phyloP scores from a whole-genome alignment of 2,888 invertebrate species.

The Lycia hirtaria region DNA sequence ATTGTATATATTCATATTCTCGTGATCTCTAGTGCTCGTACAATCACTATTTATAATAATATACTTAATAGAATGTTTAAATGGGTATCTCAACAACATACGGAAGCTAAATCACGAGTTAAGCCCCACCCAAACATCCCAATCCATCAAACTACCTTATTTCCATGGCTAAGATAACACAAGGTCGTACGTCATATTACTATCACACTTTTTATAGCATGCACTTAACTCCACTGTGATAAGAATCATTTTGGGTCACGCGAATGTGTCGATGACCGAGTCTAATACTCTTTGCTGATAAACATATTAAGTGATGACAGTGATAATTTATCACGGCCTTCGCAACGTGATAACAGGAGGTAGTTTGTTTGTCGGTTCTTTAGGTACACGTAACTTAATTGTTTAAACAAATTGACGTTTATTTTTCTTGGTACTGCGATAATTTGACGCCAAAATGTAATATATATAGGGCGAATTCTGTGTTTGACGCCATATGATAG shows the following conservation, averaged over 20 bases:
- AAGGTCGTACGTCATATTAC: constrained; percentile 29
- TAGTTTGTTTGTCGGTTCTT: constrained; percentile 32
- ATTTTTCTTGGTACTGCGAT: constrained; percentile 12
- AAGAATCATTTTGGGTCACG: constrained; percentile 27
- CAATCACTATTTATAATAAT: no score
- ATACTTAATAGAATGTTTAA: not conserved
- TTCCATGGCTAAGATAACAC: constrained; percentile 36
- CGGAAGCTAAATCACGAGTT: constrained; percentile 29
- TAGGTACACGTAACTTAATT: constrained; percentile 22
- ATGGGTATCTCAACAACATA: not conserved
- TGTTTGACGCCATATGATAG: not conserved
- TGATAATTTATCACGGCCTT: constrained; percentile 65
- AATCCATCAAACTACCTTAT: constrained; percentile 39
- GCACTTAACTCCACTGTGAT: constrained; percentile 21
- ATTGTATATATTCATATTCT: no score
- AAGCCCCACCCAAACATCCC: constrained; percentile 21
- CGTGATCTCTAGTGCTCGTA: no score
- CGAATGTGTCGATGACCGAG: constrained; percentile 41
- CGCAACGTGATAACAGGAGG: constrained; percentile 41
- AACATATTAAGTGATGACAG: constrained; percentile 57
- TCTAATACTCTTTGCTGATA: constrained; percentile 54
- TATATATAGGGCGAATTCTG: not conserved
- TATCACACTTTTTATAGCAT: constrained; percentile 2
- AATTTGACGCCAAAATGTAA: not conserved
- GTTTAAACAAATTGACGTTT: constrained; percentile 25